Evolutionary conservation across 2,888 invertebrate genomes (phyloP), one percentile per base, ranked within the genome.

Genomic region (Flabesymbios commensalis): DNA sequence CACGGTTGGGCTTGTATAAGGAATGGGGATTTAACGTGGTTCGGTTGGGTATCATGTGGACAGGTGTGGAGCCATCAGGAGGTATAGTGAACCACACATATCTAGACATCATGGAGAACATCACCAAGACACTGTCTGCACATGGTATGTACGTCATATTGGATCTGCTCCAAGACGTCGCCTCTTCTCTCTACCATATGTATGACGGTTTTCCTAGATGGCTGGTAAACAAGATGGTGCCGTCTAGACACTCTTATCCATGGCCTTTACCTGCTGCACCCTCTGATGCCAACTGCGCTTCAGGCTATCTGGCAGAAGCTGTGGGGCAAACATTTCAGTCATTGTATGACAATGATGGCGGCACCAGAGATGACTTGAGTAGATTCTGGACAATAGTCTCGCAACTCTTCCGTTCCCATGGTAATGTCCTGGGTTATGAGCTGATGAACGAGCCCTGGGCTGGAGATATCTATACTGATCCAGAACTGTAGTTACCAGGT

Each of bases 371-470:
- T 26, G 53, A 57, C 31, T 64, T 77, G 55, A 65, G 54, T 2
- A 52, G 65, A 1, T 76, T 75, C 53, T 76, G 76, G 76, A 29
- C 43, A 24, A 63, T 57, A 29, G 58, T 75, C 5, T 69, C 74
- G 1, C 48, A 19, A 3, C 32, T 32, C 14, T 75, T 75, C 52
- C 56, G 59, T 24, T 41, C 57, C 24, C 48, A 56, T n/a, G 52
- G 51, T 10, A 62, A 59, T 53, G 67, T 76, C 5, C 57, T 76
- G 4, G 76, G 74, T 5, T 77, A 77, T 57, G 76, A 76, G 55
- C 53, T 76, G 28, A 65, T 76, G 26, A 76, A 76, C 53, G 76
- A 76, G 57, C 76, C 76, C 32, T 76, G 74, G 74, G 71, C 72
- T 26, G 76, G 76, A 14, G 69, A 76, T 59, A 64, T 76, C 41